Evolutionary conservation across 2,797 vertebrate species (phyloP).

Genomic region (Mormyrops boulengeri): DNA sequence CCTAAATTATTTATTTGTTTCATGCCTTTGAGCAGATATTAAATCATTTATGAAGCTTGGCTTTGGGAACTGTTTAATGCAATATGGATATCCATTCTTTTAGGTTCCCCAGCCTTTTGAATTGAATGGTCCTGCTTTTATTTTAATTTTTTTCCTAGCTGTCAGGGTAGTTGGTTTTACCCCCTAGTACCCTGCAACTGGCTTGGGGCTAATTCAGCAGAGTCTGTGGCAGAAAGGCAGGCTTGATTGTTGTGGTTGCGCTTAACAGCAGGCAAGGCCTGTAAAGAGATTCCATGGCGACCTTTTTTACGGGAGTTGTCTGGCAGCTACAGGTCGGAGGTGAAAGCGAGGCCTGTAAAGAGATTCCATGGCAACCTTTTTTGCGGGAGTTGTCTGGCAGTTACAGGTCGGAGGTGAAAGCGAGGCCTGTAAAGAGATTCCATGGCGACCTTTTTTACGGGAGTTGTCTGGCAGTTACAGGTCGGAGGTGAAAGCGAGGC

Average conservation of each 20-base stretch:
- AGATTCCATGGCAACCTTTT: not conserved
- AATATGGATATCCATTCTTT: slow-evolving; percentile 21
- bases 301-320: slow-evolving; percentile 22
- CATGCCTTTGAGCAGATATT: slow-evolving; percentile 45
- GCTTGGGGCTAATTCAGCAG: not conserved
- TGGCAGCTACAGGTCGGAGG: slow-evolving; percentile 93
- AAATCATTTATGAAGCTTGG: slow-evolving; percentile 51
- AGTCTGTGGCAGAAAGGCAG: not conserved
- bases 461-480: slow-evolving; percentile 74
- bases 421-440: slow-evolving; percentile 59
- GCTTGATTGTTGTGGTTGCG: not conserved
- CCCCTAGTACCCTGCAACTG: not conserved
- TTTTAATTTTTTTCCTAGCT: not conserved
- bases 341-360: slow-evolving; percentile 77
- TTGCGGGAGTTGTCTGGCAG: slow-evolving; percentile 51
- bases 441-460: not conserved
- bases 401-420: slow-evolving; percentile 98
- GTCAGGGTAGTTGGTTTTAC: not conserved
- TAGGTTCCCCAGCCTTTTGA: slow-evolving; percentile 14
- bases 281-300: not conserved
- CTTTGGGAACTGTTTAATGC: slow-evolving; percentile 32
- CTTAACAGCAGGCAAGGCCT: not conserved
- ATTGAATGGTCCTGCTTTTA: slow-evolving; percentile 21
- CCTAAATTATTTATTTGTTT: slow-evolving; percentile 54
- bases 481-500: slow-evolving; percentile 96